Base-by-base conservation (phyloP, 2,797 vertebrate genomes). In the Semotilus atromaculatus region DNA sequence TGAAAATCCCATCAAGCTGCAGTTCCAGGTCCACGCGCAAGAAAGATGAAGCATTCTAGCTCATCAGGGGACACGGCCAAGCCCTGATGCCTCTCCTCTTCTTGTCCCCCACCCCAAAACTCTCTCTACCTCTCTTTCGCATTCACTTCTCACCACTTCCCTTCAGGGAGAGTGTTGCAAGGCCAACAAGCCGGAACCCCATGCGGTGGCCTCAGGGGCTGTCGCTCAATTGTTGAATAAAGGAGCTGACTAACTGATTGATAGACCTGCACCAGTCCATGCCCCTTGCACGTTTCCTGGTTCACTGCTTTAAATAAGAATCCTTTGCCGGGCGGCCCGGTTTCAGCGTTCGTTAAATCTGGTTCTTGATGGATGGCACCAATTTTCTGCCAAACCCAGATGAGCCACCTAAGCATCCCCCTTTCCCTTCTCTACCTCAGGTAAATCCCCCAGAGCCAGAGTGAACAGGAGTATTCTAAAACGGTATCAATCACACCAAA, bases 191-290 rank as follows among this genome's bases (percentile, higher is more conserved):
- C 93, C 93, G 92, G 92, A 94, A 94, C 94, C 94, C 92, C 88
- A 89, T 91, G 91, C 92, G 89, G 89, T 91, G 93, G 93, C 96
- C 94, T 95, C 93, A 85, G 96, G 95, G 95, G 94, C 96, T 91
- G 89, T 94, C 94, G 95, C 93, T 94, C 90, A 89, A 94, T 93
- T 95, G 93, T 96, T 98, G 96, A 97, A 98, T 98, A 97, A 98
- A 97, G 96, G 95, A 96, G 91, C 91, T 91, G 94, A 96, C 95
- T 94, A 89, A 94, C 96, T 97, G 94, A 95, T 95, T 95, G 95
- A 96, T 95, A 94, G 95, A 94, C 93, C 94, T 94, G 93, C 92
- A 91, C 91, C 89, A 94, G 93, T 95, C 92, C 92, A 89, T 93
- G 91, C 92, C 90, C 93, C 93, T 92, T 91, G 86, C 92, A 90